A percentile compares a stretch with the other conserved stretches of the same genome.
Conservation (phyloP, 2,113 vertebrate genomes). For the Pteropus alecto region DNA sequence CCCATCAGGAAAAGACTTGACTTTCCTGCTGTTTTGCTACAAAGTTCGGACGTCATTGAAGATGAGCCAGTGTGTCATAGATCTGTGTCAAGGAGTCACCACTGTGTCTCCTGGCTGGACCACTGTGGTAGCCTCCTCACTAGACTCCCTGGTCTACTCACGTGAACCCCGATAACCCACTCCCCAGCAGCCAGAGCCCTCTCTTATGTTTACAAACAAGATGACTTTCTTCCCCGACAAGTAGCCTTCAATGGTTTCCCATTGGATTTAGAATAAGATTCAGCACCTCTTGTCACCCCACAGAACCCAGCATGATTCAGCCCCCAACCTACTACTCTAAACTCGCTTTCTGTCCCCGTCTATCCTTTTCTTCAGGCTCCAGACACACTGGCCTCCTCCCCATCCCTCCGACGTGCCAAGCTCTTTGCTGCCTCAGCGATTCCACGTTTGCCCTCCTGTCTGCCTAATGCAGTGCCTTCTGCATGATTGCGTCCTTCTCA, state of each 20-base stretch:
- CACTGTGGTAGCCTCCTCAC: not conserved
- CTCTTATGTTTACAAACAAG: not conserved
- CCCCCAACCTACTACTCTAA: not conserved
- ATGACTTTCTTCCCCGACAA: not conserved
- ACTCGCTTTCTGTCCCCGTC: too few species aligned
- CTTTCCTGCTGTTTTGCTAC: not conserved
- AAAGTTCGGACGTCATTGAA: not conserved
- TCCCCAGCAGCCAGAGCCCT: not conserved
- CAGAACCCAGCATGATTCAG: not conserved
- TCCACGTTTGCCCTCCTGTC: not conserved
- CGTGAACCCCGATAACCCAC: not conserved
- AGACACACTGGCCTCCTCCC: not conserved
- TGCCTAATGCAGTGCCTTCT: not conserved
- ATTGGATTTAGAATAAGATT: not conserved
- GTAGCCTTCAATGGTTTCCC: not conserved
- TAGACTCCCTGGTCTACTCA: not conserved
- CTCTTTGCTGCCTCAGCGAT: not conserved
- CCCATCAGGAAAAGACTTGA: not conserved
- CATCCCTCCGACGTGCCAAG: accelerated
- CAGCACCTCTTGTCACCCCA: too few species aligned
- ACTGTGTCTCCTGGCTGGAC: not conserved
- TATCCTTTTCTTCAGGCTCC: not conserved
- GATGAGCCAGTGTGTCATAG: not conserved
- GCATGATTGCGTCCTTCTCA: not conserved
- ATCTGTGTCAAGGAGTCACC: not conserved